A percentile compares a stretch with the other conserved stretches of the same genome.
Conservation (phyloP, 1,140 invertebrate species). For the Ceratosolen solmsi region DNA sequence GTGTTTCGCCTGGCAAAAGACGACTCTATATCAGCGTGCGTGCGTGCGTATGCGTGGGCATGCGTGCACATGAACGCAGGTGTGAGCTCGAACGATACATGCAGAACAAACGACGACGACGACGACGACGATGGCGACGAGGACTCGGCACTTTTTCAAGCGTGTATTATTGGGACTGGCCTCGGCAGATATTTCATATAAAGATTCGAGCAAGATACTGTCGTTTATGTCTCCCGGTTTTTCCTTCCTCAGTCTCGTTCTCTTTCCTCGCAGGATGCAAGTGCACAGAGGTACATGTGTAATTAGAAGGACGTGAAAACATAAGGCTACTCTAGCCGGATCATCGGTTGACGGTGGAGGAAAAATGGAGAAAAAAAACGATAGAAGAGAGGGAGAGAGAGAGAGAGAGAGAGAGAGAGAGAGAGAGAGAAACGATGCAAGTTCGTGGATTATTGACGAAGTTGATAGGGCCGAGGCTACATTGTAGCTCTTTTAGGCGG, state of each 20-base stretch:
- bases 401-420: conserved; percentile 27
- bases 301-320: conserved; percentile 37
- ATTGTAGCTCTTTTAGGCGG: conserved; percentile 32
- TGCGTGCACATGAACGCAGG: too few species aligned
- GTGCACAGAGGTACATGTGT: not conserved
- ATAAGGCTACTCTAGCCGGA: not conserved
- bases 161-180: conserved; percentile 1
- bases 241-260: not conserved
- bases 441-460: conserved; percentile 11
- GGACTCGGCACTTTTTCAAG: conserved; percentile 38
- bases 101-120: not conserved
- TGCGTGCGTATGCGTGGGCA: too few species aligned
- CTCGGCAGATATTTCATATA: conserved; percentile 12
- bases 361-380: not conserved
- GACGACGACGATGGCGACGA: not conserved
- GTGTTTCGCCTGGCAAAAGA: not conserved
- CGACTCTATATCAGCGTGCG: not conserved
- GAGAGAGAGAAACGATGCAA: too few species aligned
- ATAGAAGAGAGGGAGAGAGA: not conserved
- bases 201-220: conserved; percentile 9
- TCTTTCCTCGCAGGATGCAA: conserved; percentile 5
- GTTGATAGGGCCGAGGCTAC: conserved; percentile 2
- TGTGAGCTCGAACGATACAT: not conserved
- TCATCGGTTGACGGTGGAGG: not conserved
- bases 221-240: not conserved